These are phyloP conservation scores for Graptemys geographica DNA, from an alignment of 2,797 vertebrate genomes.

Conservation along the genomic window DNA sequence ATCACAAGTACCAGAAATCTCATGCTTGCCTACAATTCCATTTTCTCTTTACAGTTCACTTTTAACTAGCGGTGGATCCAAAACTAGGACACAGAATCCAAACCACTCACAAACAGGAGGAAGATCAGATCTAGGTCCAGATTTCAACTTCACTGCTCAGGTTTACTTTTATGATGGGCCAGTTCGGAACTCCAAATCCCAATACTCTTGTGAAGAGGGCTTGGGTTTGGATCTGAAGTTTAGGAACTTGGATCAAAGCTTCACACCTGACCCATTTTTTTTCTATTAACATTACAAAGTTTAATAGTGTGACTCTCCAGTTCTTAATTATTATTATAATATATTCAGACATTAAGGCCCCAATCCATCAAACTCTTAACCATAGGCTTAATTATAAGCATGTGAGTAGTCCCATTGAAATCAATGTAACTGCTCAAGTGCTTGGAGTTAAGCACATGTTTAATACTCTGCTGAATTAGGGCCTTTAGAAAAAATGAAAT, in stretches of 20 bases:
- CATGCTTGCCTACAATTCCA: accelerated
- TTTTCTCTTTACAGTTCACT: accelerated
- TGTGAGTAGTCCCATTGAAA: background rate
- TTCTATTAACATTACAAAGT: background rate
- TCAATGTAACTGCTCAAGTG: background rate
- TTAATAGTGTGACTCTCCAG: background rate
- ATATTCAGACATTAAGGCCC: background rate
- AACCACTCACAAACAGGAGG: background rate
- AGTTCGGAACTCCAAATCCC: background rate
- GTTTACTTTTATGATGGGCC: background rate
- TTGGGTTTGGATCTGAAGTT: background rate
- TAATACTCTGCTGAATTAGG: background rate
- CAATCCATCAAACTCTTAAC: background rate
- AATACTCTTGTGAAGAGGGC: background rate
- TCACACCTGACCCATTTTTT: background rate
- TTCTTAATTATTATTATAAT: background rate
- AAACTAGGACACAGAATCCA: background rate
- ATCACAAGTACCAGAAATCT: accelerated
- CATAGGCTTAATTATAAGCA: background rate
- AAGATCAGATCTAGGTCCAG: background rate
- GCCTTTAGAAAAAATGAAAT: background rate
- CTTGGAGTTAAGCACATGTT: background rate
- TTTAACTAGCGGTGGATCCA: accelerated
- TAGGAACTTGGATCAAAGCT: background rate
- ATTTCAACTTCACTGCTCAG: background rate